Evolutionary conservation across 2,888 invertebrate genomes (phyloP), one percentile per base, ranked within the genome.

Genomic region (Antheraea assamensis): DNA sequence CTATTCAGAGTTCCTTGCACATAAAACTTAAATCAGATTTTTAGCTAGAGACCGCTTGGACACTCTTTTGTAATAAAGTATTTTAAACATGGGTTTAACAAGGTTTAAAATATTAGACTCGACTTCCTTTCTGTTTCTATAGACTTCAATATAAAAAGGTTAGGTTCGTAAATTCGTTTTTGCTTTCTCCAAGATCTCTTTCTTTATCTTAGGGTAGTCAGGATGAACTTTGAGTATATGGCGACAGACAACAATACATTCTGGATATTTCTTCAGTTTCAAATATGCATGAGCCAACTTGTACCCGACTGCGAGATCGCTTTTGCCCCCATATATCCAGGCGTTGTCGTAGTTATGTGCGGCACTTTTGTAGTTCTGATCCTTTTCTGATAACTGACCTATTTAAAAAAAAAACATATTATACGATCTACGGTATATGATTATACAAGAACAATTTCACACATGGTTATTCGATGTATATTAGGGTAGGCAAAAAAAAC

Each of bases 141-240:
- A 35, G 35, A 4, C 35, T 35, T 35, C 7, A 4, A 35, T 35
- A 35, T 35, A 15, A 17, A 52, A 13, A 42, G 5, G 13, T 42
- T 82, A 97, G 1, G 96, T 96, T 78, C 97, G 95, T 79, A 98
- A 94, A 92, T 97, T 97, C 82, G 95, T 96, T 78, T 97, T 96
- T 52, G 97, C 97, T 86, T 99, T 99, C 79, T 99, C 99, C 78
- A 99, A 94, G 80, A 99, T 97, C 81, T 99, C 99, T 87, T 98
- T 99, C 79, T 96, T 97, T 71, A 99, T 97, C 83, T 98, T 97
- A 0, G 98, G 97, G 90, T 98, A 99, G 77, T 98, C 98, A 0
- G 99, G 98, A 88, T 97, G 97, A 42, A 96, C 93, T 79, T 96
- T 96, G 64, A 99, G 89, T 17, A 99, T 97, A 83, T 97, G 96